Evolutionary conservation across 2,113 vertebrate species (phyloP).

Genomic region (Meles meles): DNA sequence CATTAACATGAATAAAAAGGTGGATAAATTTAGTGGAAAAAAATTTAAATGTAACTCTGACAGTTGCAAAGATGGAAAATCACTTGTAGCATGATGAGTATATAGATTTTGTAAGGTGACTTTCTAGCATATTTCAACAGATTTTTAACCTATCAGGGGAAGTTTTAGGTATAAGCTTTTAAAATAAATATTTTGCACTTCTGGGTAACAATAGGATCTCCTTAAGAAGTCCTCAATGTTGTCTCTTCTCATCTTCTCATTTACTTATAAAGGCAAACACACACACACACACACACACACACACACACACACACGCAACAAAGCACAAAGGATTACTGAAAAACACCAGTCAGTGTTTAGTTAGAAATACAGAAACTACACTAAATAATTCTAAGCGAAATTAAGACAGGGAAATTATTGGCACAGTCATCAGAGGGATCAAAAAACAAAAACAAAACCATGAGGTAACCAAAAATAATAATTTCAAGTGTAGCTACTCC

Average conservation of each 20-base stretch:
- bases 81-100: background rate
- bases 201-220: background rate
- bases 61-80: conserved; percentile 21
- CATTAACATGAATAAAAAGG: background rate
- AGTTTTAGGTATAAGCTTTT: background rate
- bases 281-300: background rate
- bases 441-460: background rate
- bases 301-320: background rate
- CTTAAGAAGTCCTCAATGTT: background rate
- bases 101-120: background rate
- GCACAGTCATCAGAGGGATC: background rate
- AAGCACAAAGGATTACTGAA: background rate
- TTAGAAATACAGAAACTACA: background rate
- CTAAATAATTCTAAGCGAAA: background rate
- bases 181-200: background rate
- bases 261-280: background rate
- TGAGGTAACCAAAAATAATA: background rate
- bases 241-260: background rate
- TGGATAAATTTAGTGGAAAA: background rate
- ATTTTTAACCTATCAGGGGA: background rate
- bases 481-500: background rate
- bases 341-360: background rate
- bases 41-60: background rate
- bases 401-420: background rate
- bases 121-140: background rate